Evolutionary conservation across 2,113 vertebrate species (phyloP), one percentile per base, ranked within the genome.

Genomic region (Poeciliopsis turrubarensis): DNA sequence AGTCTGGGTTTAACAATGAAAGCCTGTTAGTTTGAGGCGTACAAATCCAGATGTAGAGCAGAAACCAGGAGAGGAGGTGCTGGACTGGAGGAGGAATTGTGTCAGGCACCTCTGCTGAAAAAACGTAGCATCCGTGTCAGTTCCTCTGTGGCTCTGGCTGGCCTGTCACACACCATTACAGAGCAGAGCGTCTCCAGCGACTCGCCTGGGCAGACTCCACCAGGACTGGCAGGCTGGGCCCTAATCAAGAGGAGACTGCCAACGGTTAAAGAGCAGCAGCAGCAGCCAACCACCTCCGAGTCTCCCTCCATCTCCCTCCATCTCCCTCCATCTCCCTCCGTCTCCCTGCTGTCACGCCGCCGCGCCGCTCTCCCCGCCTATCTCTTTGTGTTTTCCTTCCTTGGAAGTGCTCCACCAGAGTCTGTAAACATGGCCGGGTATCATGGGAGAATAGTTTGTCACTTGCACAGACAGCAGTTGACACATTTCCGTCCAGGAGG

Each of bases 211-310:
- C 89, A 92, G 89, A 86, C 83, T 91, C 86, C 78, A 66, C 70
- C 19, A 90, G 91, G 88, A 92, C 88, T 61, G 72, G 72, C 57
- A 75, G 78, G 67, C 75, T 62, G 22, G 85, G 78, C 82, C 90
- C 92, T 93, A 91, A 93, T 93, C 91, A 94, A 92, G 91, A 93
- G 89, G 71, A 85, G 90, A 91, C 93, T 93, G 91, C 90, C 87
- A 87, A 87, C 84, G 51, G 89, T 94, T 92, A 92, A 92, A 91
- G 82, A 91, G 89, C 86, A 89, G 75, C 79, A 81, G 85, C 87
- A 73, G 69, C 62, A 87, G 87, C 84, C 88, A 88, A 68, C 83
- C 87, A 83, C 85, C 84, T 86, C 82, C 80, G 75, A 75, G 72
- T 77, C 85, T 72, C 73, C 63, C 77, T 68, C 70, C 57, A 72